Percentiles rank a stretch among this genome's conserved stretches.
Evolutionary conservation across 2,797 vertebrate genomes (phyloP).

Genomic region (Malurus splendens): DNA sequence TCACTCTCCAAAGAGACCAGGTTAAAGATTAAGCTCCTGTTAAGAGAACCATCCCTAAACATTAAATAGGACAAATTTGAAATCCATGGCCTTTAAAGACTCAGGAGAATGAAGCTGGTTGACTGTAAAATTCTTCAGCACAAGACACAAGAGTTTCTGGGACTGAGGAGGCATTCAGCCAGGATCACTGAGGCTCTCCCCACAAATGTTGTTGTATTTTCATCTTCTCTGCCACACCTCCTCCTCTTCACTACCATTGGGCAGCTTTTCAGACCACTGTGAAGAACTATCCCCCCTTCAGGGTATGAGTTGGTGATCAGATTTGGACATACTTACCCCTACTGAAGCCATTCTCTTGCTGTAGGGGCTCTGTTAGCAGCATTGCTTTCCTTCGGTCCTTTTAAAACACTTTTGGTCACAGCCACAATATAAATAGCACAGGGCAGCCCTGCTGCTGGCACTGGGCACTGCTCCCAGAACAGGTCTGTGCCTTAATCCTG

Average conservation of each 20-base stretch:
- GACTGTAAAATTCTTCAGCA: neutral
- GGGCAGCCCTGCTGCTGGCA: neutral
- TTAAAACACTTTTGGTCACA: neutral
- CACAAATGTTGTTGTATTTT: neutral
- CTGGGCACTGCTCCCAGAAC: slow-evolving; percentile 24
- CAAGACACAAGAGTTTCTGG: neutral
- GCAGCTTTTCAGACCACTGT: neutral
- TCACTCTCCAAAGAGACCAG: neutral
- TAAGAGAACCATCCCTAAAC: neutral
- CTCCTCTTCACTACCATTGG: neutral
- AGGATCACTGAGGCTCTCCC: neutral
- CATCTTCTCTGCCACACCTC: neutral
- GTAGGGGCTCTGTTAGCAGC: neutral
- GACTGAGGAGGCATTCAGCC: neutral
- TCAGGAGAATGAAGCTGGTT: neutral
- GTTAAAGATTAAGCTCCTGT: neutral
- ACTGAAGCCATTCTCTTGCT: neutral
- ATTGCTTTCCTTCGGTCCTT: neutral
- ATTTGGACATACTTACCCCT: neutral
- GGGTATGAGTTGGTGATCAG: neutral
- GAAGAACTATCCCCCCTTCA: neutral
- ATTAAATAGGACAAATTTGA: neutral
- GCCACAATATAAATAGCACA: neutral
- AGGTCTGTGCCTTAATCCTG: neutral
- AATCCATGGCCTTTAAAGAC: neutral